A percentile compares a stretch with the other conserved stretches of the same genome.
These are phyloP conservation scores for Syngnathus typhle DNA, from an alignment of 2,113 vertebrate species.

Conservation along the genomic window DNA sequence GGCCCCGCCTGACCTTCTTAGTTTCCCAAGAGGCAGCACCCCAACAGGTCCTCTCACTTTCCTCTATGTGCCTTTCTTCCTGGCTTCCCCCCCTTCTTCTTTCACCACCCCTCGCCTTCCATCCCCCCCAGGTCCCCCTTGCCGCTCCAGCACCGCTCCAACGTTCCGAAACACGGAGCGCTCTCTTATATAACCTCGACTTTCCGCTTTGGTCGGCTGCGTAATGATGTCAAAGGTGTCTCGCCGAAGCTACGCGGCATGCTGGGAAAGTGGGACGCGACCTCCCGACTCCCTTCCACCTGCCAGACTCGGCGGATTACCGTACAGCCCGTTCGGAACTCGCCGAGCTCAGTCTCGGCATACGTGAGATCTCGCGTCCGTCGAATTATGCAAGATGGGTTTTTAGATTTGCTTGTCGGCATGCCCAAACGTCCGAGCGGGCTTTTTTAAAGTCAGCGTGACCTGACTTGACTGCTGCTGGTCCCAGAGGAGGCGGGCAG, in stretches of 20 bases:
- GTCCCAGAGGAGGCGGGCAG: neutral
- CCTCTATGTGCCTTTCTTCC: slow-evolving; percentile 44
- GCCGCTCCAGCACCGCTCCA: slow-evolving; percentile 31
- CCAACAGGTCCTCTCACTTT: slow-evolving; percentile 54
- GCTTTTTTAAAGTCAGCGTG: slow-evolving; percentile 2
- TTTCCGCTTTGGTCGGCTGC: slow-evolving; percentile 53
- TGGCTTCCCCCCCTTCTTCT: slow-evolving; percentile 13
- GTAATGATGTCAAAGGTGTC: slow-evolving; percentile 62
- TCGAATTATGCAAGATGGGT: neutral
- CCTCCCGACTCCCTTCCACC: neutral
- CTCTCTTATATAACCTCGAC: slow-evolving; percentile 67
- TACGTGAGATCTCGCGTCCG: neutral
- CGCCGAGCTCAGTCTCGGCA: neutral
- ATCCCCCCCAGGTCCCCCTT: slow-evolving; percentile 17
- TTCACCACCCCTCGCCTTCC: neutral
- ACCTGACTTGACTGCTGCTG: slow-evolving; percentile 33
- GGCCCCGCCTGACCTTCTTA: slow-evolving; percentile 59
- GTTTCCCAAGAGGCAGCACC: slow-evolving; percentile 45
- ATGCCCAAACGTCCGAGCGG: neutral
- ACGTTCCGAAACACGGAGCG: slow-evolving; percentile 46
- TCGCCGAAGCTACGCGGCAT: slow-evolving; percentile 50
- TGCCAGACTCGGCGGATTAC: neutral
- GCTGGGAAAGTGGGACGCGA: slow-evolving; percentile 39
- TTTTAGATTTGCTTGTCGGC: too few species aligned
- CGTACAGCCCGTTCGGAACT: neutral